Percentiles rank a stretch among this genome's conserved stretches.
phyloP scores from a whole-genome alignment of 2,888 invertebrate genomes.

The Scotopteryx bipunctaria region DNA sequence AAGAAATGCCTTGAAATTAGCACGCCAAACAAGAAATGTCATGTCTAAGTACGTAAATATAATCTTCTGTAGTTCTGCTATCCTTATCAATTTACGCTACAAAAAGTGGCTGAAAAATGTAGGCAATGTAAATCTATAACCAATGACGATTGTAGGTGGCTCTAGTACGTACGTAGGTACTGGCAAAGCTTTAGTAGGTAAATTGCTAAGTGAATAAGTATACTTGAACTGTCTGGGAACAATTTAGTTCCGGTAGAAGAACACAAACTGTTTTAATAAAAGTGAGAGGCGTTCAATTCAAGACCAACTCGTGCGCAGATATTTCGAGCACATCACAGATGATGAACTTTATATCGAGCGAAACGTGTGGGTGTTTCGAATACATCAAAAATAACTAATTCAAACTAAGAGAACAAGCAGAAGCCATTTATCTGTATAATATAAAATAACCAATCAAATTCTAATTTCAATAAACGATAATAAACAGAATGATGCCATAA shows the following conservation, averaged over 20 bases:
- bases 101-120: too few species aligned
- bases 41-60: too few species aligned
- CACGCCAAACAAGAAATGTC: neutral
- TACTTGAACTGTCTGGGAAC: too few species aligned
- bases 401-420: conserved; percentile 15
- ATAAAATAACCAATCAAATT: conserved; percentile 26
- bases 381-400: conserved; percentile 13
- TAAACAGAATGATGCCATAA: conserved; percentile 29
- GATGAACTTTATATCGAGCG: conserved; percentile 6
- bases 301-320: neutral
- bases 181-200: too few species aligned
- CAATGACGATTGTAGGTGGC: too few species aligned
- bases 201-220: too few species aligned
- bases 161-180: too few species aligned
- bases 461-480: conserved; percentile 23
- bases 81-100: too few species aligned
- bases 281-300: neutral
- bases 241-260: too few species aligned
- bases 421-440: conserved; percentile 18
- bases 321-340: neutral
- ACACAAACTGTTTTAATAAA: too few species aligned
- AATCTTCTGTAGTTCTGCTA: neutral
- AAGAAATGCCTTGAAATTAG: conserved; percentile 13
- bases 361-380: conserved; percentile 9
- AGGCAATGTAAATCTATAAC: too few species aligned